Percentiles rank a stretch among this genome's conserved stretches.
These are phyloP conservation scores for Dallia pectoralis DNA, from an alignment of 2,797 vertebrate species.

Conservation along the genomic window DNA sequence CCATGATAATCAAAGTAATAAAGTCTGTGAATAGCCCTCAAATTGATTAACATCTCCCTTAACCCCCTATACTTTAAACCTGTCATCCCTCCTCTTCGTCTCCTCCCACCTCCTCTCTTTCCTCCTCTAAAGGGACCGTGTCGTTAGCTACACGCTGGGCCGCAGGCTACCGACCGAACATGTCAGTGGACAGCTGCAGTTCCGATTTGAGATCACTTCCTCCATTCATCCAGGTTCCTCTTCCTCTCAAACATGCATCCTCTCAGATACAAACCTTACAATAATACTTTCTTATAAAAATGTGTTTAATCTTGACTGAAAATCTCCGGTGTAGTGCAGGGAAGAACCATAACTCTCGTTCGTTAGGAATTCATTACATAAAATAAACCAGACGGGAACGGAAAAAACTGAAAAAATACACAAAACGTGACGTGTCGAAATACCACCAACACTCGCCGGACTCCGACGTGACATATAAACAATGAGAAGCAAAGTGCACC, in stretches of 20 bases:
- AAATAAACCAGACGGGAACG: too few relatives aligned
- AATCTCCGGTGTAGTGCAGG: not conserved
- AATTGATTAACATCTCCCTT: not conserved
- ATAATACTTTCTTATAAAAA: not conserved
- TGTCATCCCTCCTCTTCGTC: not conserved
- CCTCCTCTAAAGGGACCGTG: slow-evolving; percentile 54
- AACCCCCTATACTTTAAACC: not conserved
- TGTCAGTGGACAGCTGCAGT: slow-evolving; percentile 95
- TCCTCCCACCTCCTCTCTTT: slow-evolving; percentile 8
- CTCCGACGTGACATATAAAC: too few relatives aligned
- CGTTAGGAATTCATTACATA: too few relatives aligned
- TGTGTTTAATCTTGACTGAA: not conserved
- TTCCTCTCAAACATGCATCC: not conserved
- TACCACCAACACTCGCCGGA: too few relatives aligned
- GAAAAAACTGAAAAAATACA: too few relatives aligned
- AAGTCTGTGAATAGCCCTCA: too few relatives aligned
- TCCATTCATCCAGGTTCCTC: slow-evolving; percentile 89
- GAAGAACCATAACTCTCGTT: too few relatives aligned
- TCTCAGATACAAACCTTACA: not conserved
- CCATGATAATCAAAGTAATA: not conserved
- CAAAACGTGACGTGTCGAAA: too few relatives aligned
- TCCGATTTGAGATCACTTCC: slow-evolving; percentile 94
- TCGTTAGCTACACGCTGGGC: slow-evolving; percentile 92
- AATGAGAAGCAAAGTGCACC: too few relatives aligned
- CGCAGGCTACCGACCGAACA: slow-evolving; percentile 94